Base-by-base conservation (phyloP, 1,140 invertebrate species). In the Brachionus koreanus region DNA sequence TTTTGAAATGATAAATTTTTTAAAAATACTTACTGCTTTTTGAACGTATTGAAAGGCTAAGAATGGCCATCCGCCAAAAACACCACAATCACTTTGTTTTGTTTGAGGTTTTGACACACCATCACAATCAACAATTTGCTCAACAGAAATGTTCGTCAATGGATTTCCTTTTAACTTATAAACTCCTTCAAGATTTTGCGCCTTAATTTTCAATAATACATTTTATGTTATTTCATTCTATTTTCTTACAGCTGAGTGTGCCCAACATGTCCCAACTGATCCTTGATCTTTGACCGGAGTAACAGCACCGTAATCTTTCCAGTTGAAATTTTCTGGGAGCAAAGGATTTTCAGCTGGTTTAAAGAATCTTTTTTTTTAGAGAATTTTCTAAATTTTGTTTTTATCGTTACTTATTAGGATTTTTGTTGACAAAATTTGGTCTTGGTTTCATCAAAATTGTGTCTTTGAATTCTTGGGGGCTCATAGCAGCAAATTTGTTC, bases 231-330 rank as follows among this genome's bases (percentile, higher is more conserved):
- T 13, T 57, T n/a, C 23, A n/a, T 10, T n/a, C 6, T 23, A 67
- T 46, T 12, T 37, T 46, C n/a, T 42, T 13, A 33, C n/a, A 85
- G 85, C 86, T 85, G 83, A 87, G 86, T 65, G 57, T 25, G 86
- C 86, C 85, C 86, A 87, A 65, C 87, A 87, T 12, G 86, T 85
- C 37, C 87, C 87, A 1, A 84, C 85, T 46, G 83, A 69, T 37
- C 86, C 87, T 86, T 89, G 88, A 81, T 90, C 84, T 84, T 90
- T 90, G 39, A 90, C 87, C 1, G 86, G 69, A 10, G 89, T 89
- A 3, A 90, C 88, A 65, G 85, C 84, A 13, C 86, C 87, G 57
- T 89, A 84, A 0, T 84, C 83, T 67, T 86, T 84, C 89, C 89
- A 90, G 61, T 65, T 52, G 42, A 83, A 74, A 7, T 29, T 69